Percentiles rank a stretch among this genome's conserved stretches.
phyloP scores from a whole-genome alignment of 2,113 vertebrate species.

The Cyphomyrus discorhynchus region DNA sequence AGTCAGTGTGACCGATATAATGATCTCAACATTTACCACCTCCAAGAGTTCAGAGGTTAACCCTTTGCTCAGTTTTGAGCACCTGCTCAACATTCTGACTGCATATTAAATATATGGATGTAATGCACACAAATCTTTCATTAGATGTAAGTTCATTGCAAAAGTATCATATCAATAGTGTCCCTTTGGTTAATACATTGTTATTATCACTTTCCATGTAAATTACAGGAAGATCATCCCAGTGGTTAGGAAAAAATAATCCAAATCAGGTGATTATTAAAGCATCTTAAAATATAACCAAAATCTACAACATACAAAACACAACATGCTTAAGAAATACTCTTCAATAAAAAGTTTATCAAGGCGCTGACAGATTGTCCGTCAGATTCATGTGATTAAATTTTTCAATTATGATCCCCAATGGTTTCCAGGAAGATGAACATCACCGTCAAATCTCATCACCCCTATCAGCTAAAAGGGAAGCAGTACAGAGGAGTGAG shows the following conservation, averaged over 20 bases:
- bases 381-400: background rate
- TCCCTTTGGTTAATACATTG: background rate
- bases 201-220: background rate
- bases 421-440: background rate
- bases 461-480: background rate
- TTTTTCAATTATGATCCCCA: background rate
- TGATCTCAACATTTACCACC: background rate
- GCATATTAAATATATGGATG: background rate
- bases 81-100: background rate
- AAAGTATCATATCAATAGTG: background rate
- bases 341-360: background rate
- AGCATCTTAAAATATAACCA: background rate
- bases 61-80: background rate
- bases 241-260: background rate
- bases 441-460: background rate
- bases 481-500: background rate
- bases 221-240: background rate
- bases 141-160: background rate
- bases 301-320: background rate
- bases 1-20: background rate
- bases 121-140: background rate
- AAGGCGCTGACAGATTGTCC: background rate
- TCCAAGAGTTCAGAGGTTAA: background rate
- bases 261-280: background rate
- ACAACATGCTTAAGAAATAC: background rate